Conservation (phyloP, 1,140 invertebrate species). For the Episyrphus balteatus region DNA sequence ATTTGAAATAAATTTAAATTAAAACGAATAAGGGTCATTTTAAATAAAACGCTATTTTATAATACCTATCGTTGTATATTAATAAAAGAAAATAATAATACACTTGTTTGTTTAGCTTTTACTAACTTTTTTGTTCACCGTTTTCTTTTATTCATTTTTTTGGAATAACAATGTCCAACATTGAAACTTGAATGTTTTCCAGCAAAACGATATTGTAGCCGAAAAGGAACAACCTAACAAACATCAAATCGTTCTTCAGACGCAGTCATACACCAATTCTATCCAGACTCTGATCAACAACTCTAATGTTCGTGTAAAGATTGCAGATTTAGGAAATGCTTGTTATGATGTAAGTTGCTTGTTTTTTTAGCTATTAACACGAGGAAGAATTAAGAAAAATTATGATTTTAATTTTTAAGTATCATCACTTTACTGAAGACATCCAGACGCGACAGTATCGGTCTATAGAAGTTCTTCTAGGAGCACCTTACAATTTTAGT, state of each 20-base stretch:
- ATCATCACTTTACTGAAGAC: slow-evolving; percentile 48
- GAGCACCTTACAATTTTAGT: slow-evolving; percentile 85
- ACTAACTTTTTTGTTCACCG: no score
- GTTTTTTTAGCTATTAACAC: not conserved
- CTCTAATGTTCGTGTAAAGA: slow-evolving; percentile 83
- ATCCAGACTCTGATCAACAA: slow-evolving; percentile 75
- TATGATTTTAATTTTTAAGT: slow-evolving; percentile 12
- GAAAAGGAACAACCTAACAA: not conserved
- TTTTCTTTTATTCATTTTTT: no score
- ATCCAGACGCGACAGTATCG: slow-evolving; percentile 98
- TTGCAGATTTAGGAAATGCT: slow-evolving; percentile 97
- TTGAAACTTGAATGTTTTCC: slow-evolving; percentile 9
- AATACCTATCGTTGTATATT: no score
- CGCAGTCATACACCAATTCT: slow-evolving; percentile 37
- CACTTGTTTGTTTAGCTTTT: no score
- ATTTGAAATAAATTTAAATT: no score
- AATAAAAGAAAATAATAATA: no score
- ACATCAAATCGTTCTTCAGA: not conserved
- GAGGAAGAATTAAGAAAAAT: not conserved
- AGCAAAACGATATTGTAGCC: slow-evolving; percentile 11
- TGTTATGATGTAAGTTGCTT: slow-evolving; percentile 65
- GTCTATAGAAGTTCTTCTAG: slow-evolving; percentile 84
- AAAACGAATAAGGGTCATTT: no score
- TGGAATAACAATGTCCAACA: no score
- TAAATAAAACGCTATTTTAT: no score